Base-by-base conservation (phyloP, 2,888 invertebrate species). In the Andrena marginata region DNA sequence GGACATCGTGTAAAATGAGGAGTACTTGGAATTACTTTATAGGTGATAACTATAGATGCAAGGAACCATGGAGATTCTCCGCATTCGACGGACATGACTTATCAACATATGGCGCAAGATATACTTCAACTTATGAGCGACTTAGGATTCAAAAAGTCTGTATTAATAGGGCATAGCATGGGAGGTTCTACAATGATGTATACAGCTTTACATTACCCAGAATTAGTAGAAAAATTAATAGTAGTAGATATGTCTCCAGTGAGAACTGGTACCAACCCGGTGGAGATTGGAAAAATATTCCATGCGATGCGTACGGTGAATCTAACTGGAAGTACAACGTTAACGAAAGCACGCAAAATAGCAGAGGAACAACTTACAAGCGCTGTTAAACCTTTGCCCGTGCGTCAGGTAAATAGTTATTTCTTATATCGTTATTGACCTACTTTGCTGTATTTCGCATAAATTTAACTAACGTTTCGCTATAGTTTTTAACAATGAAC, bases 61-160 rank as follows among this genome's bases (percentile, higher is more conserved):
- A 95, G 99, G 92, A 99, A 99, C 94, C 99, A 99, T 94, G 99
- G 99, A 0, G 98, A 98, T 84, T 99, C 99, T 92, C 97, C 97
- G 0, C 98, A 99, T 92, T 95, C 96, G 0, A 88, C 95, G 0
- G 95, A 96, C 0, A 97, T 98, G 94, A 96, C 95, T 31, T 99
- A 98, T 92, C 94, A 95, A 10, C 95, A 96, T 56, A 96, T 99
- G 95, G 96, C 97, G 0, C 95, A 95, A 72, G 99, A 99, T 94
- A 91, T 99, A 4, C 93, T 95, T 10, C 94, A 95, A 59, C 95
- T 98, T 56, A 94, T 97, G 80, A 95, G 96, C 87, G 96, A 96
- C 85, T 93, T 96, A 62, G 94, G 95, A 23, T 94, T 98, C 62
- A 92, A 95, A 0, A 96, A 96, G 92, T 96, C 96, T 1, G 95